phyloP scores from a whole-genome alignment of 1,140 invertebrate genomes.

The Lysiphlebus fabarum region DNA sequence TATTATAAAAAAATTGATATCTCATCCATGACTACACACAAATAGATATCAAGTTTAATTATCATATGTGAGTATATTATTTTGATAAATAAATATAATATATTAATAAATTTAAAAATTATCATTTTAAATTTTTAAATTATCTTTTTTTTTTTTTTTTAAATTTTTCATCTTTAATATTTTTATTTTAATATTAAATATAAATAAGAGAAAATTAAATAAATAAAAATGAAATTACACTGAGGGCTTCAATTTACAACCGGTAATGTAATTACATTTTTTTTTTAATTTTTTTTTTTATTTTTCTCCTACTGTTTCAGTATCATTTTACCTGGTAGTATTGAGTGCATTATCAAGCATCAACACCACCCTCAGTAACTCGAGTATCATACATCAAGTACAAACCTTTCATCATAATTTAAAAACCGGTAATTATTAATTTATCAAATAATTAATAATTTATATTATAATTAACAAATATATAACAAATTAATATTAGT shows the following conservation, averaged over 20 bases:
- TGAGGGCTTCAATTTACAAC: constrained; percentile 45
- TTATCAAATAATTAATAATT: too few species aligned
- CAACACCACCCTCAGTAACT: background rate
- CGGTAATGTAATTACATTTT: constrained; percentile 49
- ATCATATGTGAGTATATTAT: too few species aligned
- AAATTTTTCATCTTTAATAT: background rate
- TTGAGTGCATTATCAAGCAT: background rate
- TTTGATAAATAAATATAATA: too few species aligned
- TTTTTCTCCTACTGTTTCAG: constrained; percentile 15
- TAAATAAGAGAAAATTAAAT: background rate
- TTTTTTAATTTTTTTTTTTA: constrained; percentile 26
- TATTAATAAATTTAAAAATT: too few species aligned
- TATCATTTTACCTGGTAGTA: constrained; percentile 1
- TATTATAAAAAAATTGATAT: too few species aligned
- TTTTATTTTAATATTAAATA: background rate
- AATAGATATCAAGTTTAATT: too few species aligned
- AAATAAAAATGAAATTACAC: background rate
- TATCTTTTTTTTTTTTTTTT: background rate
- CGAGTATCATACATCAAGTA: background rate
- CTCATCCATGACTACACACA: too few species aligned
- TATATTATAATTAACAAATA: too few species aligned
- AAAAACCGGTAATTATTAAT: too few species aligned
- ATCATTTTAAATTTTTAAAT: background rate
- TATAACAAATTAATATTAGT: too few species aligned
- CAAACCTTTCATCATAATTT: background rate